Conservation (phyloP, 2,888 invertebrate species). For the Macrophya annulata region DNA sequence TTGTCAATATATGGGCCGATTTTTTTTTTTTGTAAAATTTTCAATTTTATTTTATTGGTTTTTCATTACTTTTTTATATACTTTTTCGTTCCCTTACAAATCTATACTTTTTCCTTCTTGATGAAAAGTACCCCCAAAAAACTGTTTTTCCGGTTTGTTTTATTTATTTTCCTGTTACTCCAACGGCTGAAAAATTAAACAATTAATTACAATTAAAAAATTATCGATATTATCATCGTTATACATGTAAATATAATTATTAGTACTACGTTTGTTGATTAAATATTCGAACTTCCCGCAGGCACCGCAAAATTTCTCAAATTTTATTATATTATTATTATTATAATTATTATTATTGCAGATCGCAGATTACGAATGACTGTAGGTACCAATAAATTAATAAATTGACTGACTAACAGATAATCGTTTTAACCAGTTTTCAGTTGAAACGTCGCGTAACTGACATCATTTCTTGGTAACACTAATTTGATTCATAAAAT, state of each 20-base stretch:
- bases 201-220: too few species aligned
- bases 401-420: constrained; percentile 19
- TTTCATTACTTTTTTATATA: too few species aligned
- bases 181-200: too few species aligned
- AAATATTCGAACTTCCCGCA: background rate
- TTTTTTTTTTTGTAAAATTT: too few species aligned
- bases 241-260: background rate
- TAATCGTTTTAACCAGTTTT: background rate
- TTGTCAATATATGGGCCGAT: too few species aligned
- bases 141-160: too few species aligned
- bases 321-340: too few species aligned
- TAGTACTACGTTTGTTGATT: background rate
- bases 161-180: too few species aligned
- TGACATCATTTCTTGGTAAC: background rate
- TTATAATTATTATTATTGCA: background rate
- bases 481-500: constrained; percentile 2
- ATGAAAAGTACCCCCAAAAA: too few species aligned
- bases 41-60: too few species aligned
- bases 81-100: too few species aligned
- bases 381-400: background rate
- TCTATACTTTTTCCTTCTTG: too few species aligned
- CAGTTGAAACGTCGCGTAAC: background rate
- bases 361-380: background rate
- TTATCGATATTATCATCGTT: background rate
- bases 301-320: background rate